Conservation (phyloP, 2,113 vertebrate genomes). For the Melierax canorus region DNA sequence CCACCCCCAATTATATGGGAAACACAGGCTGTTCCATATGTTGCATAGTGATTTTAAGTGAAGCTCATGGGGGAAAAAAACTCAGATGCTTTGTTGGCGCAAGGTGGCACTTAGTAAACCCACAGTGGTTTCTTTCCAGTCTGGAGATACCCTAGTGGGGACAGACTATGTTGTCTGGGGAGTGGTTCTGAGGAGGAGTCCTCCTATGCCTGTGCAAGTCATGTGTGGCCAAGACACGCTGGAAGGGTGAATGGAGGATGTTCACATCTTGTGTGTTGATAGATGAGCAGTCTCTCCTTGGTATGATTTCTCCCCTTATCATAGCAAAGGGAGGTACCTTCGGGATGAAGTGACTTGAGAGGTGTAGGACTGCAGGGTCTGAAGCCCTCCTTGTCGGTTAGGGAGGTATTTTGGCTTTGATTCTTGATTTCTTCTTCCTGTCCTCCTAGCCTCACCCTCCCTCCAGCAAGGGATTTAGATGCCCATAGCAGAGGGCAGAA, state of each 20-base stretch:
- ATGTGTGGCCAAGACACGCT: rapidly evolving
- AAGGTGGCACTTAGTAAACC: not conserved
- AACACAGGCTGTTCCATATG: not conserved
- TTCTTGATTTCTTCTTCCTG: not conserved
- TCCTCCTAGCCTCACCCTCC: not conserved
- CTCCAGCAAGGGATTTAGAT: not conserved
- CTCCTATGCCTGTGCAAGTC: not conserved
- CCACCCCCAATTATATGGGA: not conserved
- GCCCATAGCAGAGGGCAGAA: not conserved
- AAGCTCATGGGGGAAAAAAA: not conserved
- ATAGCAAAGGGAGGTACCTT: not conserved
- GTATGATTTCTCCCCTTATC: not conserved
- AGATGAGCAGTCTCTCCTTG: no score
- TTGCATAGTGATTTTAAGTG: not conserved
- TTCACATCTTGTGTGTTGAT: no score
- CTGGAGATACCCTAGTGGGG: not conserved
- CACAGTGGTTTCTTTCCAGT: not conserved
- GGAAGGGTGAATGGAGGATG: not conserved
- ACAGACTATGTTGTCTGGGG: not conserved
- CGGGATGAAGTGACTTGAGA: not conserved
- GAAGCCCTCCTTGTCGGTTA: not conserved
- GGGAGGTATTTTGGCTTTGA: not conserved
- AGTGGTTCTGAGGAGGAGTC: not conserved
- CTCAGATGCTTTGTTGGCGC: not conserved
- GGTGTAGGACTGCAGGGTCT: not conserved